Conservation (phyloP, 2,888 invertebrate species). For the Limnephilus rhombicus region DNA sequence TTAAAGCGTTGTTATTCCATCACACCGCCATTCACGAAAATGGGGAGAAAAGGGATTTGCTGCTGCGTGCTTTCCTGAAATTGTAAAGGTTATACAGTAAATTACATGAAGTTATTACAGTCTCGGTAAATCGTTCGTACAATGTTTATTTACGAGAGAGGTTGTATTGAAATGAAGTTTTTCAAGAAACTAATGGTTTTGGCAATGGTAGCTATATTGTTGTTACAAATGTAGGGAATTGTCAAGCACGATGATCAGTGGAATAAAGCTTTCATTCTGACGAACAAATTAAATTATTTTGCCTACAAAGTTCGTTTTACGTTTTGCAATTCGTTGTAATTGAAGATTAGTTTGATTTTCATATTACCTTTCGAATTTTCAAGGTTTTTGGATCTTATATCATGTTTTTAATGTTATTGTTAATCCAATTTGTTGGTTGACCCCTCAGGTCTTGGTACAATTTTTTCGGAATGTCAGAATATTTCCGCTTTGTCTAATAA, state of each 20-base stretch:
- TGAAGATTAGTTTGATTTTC: not conserved
- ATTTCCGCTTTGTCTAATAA: too few species aligned
- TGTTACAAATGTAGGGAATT: not conserved
- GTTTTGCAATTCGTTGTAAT: not conserved
- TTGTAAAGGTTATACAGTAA: constrained; percentile 21
- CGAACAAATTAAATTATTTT: not conserved
- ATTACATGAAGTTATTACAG: constrained; percentile 10
- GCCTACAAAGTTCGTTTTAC: not conserved
- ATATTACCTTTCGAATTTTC: not conserved
- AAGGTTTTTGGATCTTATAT: not conserved
- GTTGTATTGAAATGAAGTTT: constrained; percentile 14
- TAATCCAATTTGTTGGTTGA: too few species aligned
- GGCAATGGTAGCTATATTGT: not conserved
- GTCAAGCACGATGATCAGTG: not conserved
- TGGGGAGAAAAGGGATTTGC: not conserved
- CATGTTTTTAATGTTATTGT: too few species aligned
- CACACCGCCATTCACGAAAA: not conserved
- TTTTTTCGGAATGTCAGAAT: too few species aligned
- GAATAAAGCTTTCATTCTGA: not conserved
- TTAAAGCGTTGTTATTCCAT: not conserved
- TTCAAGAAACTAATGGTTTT: not conserved
- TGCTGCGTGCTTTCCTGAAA: not conserved
- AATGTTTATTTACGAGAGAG: constrained; percentile 27
- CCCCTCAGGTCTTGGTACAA: too few species aligned
- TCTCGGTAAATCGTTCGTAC: not conserved